A percentile compares a stretch with the other conserved stretches of the same genome.
phyloP scores from a whole-genome alignment of 2,113 vertebrate genomes.

The Esox niger region DNA sequence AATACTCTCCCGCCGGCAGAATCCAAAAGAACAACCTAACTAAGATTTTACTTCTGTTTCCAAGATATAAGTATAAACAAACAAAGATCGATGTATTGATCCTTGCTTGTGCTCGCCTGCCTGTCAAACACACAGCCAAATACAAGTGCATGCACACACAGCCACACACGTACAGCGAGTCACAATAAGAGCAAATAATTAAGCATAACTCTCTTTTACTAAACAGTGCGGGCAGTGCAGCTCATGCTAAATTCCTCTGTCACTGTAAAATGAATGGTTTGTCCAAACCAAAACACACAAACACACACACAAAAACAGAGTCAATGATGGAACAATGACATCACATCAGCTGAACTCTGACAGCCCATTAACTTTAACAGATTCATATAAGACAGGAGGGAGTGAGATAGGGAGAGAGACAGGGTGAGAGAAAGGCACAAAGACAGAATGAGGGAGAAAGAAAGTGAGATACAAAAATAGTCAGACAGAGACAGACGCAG shows the following conservation, averaged over 20 bases:
- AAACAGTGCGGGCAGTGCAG: slow-evolving; percentile 19
- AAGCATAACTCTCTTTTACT: slow-evolving; percentile 2
- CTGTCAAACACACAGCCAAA: slow-evolving; percentile 7
- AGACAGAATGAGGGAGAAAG: neutral
- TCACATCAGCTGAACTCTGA: no score
- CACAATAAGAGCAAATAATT: slow-evolving; percentile 15
- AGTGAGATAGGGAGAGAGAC: neutral
- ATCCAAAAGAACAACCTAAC: no score
- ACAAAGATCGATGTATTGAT: no score
- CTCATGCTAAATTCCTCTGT: slow-evolving; percentile 42
- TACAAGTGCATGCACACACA: neutral
- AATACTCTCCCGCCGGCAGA: no score
- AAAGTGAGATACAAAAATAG: neutral
- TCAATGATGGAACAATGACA: no score
- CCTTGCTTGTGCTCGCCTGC: neutral
- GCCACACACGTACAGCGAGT: slow-evolving; percentile 33
- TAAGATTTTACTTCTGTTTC: neutral
- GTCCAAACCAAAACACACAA: neutral
- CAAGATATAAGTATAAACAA: no score
- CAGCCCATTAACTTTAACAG: no score
- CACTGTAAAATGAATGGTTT: slow-evolving; percentile 32
- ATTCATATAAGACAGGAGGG: neutral
- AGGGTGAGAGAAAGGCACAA: neutral
- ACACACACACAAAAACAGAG: neutral
- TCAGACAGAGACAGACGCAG: neutral